phyloP scores from a whole-genome alignment of 2,113 vertebrate genomes.

The Phyllostomus discolor region DNA sequence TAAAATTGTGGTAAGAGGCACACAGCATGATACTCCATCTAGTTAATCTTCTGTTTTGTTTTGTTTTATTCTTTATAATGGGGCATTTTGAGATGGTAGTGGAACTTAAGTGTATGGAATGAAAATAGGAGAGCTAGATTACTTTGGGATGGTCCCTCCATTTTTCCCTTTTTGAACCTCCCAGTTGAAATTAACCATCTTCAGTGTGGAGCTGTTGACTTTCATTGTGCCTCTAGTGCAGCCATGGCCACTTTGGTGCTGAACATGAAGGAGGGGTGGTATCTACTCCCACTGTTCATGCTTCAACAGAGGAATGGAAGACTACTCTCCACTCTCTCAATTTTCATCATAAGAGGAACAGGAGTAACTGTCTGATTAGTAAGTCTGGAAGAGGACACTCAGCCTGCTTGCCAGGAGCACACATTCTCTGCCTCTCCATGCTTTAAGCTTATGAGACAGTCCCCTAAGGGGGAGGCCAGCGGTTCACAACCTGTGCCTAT shows the following conservation, averaged over 20 bases:
- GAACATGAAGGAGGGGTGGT: no score
- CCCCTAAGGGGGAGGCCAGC: neutral
- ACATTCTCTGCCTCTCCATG: neutral
- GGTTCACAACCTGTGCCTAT: neutral
- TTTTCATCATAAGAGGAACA: neutral
- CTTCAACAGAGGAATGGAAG: neutral
- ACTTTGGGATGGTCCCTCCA: neutral
- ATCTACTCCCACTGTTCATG: no score
- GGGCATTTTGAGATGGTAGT: neutral
- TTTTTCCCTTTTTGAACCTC: neutral
- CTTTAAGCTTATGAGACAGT: neutral
- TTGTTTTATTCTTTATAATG: neutral
- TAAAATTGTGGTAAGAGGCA: neutral
- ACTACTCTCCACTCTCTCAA: neutral
- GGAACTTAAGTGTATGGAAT: neutral
- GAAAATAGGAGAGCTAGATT: neutral
- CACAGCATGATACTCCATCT: neutral
- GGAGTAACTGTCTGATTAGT: neutral
- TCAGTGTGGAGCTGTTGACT: neutral
- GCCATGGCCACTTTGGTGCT: neutral
- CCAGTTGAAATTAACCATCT: neutral
- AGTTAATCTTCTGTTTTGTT: neutral
- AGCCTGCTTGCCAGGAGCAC: neutral
- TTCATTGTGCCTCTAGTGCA: fast-evolving
- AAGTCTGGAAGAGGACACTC: neutral